Conservation (phyloP, 1,140 invertebrate genomes). For the Penaeus japonicus region DNA sequence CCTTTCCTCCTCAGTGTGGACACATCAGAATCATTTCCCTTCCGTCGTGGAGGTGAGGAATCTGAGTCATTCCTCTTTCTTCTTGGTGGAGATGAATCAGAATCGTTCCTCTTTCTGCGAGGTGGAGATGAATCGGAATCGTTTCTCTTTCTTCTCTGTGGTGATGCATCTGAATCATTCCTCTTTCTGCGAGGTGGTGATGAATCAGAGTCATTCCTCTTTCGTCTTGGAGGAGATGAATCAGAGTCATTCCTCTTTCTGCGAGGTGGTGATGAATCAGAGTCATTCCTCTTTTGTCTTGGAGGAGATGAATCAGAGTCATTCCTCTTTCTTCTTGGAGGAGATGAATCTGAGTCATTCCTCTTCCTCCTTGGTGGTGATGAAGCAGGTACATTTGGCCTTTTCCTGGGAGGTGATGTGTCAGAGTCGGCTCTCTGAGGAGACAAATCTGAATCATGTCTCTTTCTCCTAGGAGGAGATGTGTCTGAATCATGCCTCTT, state of each 20-base stretch:
- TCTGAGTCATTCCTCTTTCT: conserved; percentile 55
- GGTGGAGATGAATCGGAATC: background rate
- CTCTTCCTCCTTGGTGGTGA: conserved; percentile 59
- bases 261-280: conserved; percentile 46
- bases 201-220: conserved; percentile 38
- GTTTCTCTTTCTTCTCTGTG: background rate
- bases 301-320: conserved; percentile 62
- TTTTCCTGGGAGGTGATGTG: conserved; percentile 35
- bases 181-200: background rate
- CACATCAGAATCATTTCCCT: conserved; percentile 31
- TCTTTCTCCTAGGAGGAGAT: conserved; percentile 59
- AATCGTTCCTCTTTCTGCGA: conserved; percentile 16
- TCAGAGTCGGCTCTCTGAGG: conserved; percentile 56
- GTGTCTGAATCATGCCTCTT: conserved; percentile 61
- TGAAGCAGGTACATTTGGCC: conserved; percentile 52
- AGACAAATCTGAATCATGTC: conserved; percentile 50
- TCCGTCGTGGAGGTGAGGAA: conserved; percentile 14
- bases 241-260: conserved; percentile 45
- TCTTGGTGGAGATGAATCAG: conserved; percentile 19
- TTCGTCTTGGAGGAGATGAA: conserved; percentile 32
- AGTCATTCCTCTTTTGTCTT: conserved; percentile 56
- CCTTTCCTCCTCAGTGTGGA: conserved; percentile 56
- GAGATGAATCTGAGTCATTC: conserved; percentile 61
- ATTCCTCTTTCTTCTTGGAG: conserved; percentile 55
- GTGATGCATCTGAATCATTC: background rate